Percentiles rank a stretch among this genome's conserved stretches.
Evolutionary conservation across 2,888 invertebrate species (phyloP).

Genomic region (Yponomeuta sedellus): DNA sequence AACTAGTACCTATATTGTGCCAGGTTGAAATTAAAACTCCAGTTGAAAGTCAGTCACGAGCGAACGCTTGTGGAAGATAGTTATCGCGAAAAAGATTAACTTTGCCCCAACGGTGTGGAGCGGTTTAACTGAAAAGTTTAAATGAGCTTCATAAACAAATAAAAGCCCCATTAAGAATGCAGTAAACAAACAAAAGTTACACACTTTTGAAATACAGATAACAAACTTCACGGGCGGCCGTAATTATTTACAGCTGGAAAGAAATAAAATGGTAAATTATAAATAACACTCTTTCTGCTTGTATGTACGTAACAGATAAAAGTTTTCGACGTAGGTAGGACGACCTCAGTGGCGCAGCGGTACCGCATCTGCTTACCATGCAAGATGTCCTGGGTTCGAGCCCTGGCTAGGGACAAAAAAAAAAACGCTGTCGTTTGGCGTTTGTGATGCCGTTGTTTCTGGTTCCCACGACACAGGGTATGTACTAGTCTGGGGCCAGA

Average conservation of each 20-base stretch:
- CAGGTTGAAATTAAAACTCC: not conserved
- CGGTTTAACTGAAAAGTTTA: constrained; percentile 7
- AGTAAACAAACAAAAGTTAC: not conserved
- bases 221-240: not conserved
- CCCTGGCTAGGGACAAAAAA: no score
- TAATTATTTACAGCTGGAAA: not conserved
- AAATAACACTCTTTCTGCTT: no score
- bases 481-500: no score
- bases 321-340: no score
- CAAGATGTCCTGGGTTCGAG: no score
- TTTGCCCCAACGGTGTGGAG: not conserved
- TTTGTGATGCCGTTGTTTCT: no score
- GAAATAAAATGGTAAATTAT: not conserved
- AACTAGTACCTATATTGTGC: not conserved
- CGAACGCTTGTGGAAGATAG: not conserved
- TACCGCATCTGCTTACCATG: no score
- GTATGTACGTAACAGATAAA: no score
- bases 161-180: constrained; percentile 10
- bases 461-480: no score
- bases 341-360: no score
- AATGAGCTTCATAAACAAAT: constrained; percentile 13
- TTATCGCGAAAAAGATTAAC: constrained; percentile 2
- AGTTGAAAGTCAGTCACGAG: not conserved
- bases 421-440: no score
- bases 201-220: constrained; percentile 6